Evolutionary conservation across 1,140 invertebrate genomes (phyloP).

Genomic region (Drosophila mauritiana): DNA sequence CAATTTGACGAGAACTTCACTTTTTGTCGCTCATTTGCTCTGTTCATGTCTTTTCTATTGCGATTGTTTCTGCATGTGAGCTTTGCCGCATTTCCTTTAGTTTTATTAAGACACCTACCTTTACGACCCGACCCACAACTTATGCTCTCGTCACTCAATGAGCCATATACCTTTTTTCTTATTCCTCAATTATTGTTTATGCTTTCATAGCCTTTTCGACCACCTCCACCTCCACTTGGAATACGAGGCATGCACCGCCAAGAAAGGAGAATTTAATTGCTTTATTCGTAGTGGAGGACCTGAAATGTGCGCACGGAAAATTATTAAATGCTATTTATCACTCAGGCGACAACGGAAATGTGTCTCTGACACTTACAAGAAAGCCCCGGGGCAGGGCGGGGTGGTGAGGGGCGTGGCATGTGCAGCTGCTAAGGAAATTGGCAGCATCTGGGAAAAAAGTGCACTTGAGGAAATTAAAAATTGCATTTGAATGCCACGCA

Average conservation of each 20-base stretch:
- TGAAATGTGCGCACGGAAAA: slow-evolving; percentile 29
- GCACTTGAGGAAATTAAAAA: slow-evolving; percentile 76
- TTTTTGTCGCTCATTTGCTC: slow-evolving; percentile 39
- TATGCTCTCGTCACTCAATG: slow-evolving; percentile 11
- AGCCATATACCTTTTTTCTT: slow-evolving; percentile 18
- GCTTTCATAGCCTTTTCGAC: neutral
- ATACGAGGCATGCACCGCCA: slow-evolving; percentile 2
- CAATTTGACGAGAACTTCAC: slow-evolving; percentile 52
- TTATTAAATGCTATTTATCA: slow-evolving; percentile 76
- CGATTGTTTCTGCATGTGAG: slow-evolving; percentile 13
- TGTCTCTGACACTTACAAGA: slow-evolving; percentile 61
- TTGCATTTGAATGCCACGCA: slow-evolving; percentile 75
- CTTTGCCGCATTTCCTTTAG: slow-evolving; percentile 16
- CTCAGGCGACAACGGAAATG: slow-evolving; percentile 58
- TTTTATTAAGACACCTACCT: slow-evolving; percentile 19
- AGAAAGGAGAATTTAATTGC: slow-evolving; percentile 43
- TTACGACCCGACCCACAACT: slow-evolving; percentile 23
- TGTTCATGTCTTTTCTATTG: slow-evolving; percentile 48
- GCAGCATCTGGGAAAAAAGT: slow-evolving; percentile 57
- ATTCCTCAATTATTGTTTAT: slow-evolving; percentile 43
- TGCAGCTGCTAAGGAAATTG: slow-evolving; percentile 69
- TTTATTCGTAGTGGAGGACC: slow-evolving; percentile 17
- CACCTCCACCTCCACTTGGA: too few species aligned
- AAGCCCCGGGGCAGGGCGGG: slow-evolving; percentile 6
- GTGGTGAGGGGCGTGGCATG: slow-evolving; percentile 28